Base-by-base conservation (phyloP, 2,888 invertebrate genomes). In the Andrena bucephala region DNA sequence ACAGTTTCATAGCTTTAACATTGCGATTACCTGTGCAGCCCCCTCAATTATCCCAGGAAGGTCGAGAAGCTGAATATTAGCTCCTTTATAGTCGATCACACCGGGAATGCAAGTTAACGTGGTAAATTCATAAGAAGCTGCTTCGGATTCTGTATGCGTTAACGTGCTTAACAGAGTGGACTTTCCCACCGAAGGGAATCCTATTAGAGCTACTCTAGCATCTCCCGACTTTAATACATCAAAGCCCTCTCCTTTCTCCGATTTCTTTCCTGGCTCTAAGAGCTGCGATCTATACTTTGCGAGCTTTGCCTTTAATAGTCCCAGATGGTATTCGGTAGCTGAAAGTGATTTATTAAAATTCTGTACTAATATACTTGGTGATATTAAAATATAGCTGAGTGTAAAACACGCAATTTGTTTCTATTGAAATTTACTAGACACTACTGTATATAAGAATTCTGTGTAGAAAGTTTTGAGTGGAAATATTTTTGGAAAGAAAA, bases 11-110 rank as follows among this genome's bases (percentile, higher is more conserved):
- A 20, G 54, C 0, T 8, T 60, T 10, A 54, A 62, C 2, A 7
- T 10, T 70, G 13, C 24, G 2, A 66, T 74, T 88, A 95, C 95
- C 94, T 98, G 99, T 1, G 99, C 97, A 85, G 99, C 99, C 79
- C 99, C 99, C 95, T 99, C 99, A 94, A 99, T 99, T 94, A 99
- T 99, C 93, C 99, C 99, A 77, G 99, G 99, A 93, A 99, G 96
- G 96, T 99, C 99, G 0, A 99, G 96, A 84, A 99, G 95, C 94
- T 99, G 99, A 93, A 99, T 99, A 93, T 99, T 99, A 52, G 99
- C 99, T 62, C 99, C 99, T 93, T 99, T 98, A 94, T 99, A 99
- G 93, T 99, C 98, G 86, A 99, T 99, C 1, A 99, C 99, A 70
- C 99, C 99, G 2, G 99, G 99, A 91, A 99, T 99, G 94, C 99